phyloP scores from a whole-genome alignment of 2,888 invertebrate genomes.

The Andrena chrysosceles region DNA sequence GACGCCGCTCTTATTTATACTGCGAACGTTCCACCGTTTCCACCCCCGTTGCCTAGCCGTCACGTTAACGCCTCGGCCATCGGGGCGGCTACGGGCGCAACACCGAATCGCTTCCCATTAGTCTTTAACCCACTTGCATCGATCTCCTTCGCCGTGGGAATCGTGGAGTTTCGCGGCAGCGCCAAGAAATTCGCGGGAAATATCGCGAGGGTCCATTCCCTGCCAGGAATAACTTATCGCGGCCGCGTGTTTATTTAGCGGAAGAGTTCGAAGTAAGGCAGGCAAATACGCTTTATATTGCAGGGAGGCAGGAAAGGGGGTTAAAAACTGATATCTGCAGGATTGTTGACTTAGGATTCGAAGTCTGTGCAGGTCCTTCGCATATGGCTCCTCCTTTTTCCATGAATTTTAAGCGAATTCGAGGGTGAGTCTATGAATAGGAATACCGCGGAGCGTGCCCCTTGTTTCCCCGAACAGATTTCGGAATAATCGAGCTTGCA shows the following conservation, averaged over 20 bases:
- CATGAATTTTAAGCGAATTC: conserved; percentile 47
- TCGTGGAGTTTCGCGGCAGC: background rate
- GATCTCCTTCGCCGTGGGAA: background rate
- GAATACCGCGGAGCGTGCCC: background rate
- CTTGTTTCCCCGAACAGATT: background rate
- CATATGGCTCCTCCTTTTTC: background rate
- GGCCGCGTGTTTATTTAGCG: background rate
- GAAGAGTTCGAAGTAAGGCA: background rate
- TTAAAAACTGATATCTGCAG: conserved; percentile 4
- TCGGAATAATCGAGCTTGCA: background rate
- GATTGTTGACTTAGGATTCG: background rate
- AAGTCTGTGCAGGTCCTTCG: background rate
- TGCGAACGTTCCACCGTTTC: conserved; percentile 24
- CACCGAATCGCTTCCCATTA: conserved; percentile 25
- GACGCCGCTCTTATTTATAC: conserved; percentile 44
- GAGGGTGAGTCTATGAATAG: conserved; percentile 11
- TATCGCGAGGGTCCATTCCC: background rate
- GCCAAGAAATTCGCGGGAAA: background rate
- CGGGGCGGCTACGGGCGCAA: background rate
- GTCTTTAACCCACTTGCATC: conserved; percentile 11
- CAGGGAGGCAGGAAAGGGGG: background rate
- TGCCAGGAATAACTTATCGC: background rate
- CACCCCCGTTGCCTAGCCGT: background rate
- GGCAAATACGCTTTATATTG: background rate
- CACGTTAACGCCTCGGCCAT: background rate